These are phyloP conservation scores for Pelmatolapia mariae DNA, from an alignment of 2,113 vertebrate species.

Conservation along the genomic window DNA sequence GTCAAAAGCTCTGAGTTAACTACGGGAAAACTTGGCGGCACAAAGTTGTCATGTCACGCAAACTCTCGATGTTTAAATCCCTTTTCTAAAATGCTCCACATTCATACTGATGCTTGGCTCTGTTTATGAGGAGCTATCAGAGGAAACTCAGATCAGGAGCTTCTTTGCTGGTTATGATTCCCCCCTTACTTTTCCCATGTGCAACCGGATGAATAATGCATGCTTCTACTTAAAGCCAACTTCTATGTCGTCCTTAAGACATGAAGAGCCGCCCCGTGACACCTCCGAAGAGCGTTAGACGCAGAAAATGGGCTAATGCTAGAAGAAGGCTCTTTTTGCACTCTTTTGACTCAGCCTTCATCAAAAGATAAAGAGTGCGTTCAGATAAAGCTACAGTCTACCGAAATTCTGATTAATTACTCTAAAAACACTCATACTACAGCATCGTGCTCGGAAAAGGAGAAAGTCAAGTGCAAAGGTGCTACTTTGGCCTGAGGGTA, in stretches of 20 bases:
- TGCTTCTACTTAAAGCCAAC: conserved; percentile 6
- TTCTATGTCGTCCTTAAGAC: background rate
- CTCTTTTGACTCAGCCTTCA: background rate
- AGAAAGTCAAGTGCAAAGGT: background rate
- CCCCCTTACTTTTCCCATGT: background rate
- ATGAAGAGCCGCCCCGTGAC: background rate
- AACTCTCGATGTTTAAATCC: background rate
- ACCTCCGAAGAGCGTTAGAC: background rate
- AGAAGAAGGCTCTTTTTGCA: background rate
- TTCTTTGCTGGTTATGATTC: conserved; percentile 8
- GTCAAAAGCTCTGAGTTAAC: conserved; percentile 28
- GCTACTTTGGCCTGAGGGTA: background rate
- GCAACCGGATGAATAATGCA: conserved; percentile 40
- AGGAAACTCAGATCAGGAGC: conserved; percentile 27
- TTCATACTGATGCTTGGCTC: conserved; percentile 9
- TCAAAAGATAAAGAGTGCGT: background rate
- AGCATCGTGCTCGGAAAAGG: background rate
- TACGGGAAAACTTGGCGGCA: background rate
- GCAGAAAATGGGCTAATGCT: background rate
- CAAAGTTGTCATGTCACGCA: background rate
- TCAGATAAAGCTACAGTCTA: background rate
- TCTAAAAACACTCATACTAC: background rate
- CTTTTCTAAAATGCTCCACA: conserved; percentile 14
- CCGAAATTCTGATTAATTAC: background rate
- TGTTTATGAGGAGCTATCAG: conserved; percentile 35